Conservation (phyloP, 92 coral and sea anemone genomes). For the Porites divaricata region DNA sequence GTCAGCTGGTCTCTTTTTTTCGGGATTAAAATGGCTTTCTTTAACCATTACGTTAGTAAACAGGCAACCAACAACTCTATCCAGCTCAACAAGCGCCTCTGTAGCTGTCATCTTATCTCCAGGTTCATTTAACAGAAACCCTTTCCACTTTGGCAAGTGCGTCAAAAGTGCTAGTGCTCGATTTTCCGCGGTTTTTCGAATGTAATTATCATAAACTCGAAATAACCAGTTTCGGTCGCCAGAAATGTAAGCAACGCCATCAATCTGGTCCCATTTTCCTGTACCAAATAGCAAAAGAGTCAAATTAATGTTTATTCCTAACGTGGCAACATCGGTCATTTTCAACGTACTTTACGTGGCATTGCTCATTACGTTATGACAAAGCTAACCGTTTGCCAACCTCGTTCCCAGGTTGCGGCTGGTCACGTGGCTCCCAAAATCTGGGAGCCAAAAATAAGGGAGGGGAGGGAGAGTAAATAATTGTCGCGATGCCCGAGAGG, state of each 20-base stretch:
- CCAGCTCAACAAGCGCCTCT: constrained; percentile 43
- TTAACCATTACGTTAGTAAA: constrained; percentile 4
- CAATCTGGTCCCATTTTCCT: constrained; percentile 53
- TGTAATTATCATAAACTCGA: background rate
- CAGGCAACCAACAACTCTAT: background rate
- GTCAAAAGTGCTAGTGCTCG: constrained; percentile 3
- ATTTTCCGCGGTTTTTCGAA: background rate
- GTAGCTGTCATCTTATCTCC: constrained; percentile 28
- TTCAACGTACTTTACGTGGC: too few relatives aligned
- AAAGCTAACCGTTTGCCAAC: too few relatives aligned
- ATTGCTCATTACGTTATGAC: too few relatives aligned
- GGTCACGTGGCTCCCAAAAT: too few relatives aligned
- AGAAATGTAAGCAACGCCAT: constrained; percentile 42
- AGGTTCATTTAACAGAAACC: constrained; percentile 23
- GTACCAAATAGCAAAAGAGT: background rate
- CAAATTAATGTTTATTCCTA: too few relatives aligned
- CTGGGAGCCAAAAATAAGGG: too few relatives aligned
- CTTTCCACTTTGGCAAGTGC: constrained; percentile 61
- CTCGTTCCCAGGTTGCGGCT: too few relatives aligned
- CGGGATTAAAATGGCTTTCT: background rate
- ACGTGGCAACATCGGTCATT: too few relatives aligned
- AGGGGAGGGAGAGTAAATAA: too few relatives aligned
- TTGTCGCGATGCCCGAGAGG: too few relatives aligned
- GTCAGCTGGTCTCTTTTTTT: background rate
- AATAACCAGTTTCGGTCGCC: background rate